Base-by-base conservation (phyloP, 2,888 invertebrate species). In the Thereva nobilitata region DNA sequence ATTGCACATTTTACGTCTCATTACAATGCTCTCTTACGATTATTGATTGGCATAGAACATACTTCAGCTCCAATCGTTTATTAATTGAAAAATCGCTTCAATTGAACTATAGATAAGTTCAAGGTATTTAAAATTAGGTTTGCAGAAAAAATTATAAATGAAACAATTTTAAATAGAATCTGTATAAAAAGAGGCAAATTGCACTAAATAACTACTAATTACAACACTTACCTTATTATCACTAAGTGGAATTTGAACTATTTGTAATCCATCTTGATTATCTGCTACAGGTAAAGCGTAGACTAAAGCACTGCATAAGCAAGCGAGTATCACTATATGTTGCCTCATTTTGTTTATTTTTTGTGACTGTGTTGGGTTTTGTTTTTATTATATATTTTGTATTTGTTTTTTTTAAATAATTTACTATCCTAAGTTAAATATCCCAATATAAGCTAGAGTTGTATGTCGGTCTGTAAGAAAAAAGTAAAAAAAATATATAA, bases 171-270 rank as follows among this genome's bases (percentile, higher is more conserved):
- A 23, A 23, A 23, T 23, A 23, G 23, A 2, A 23, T 23, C 23
- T 2, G 23, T 23, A n/a, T n/a, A 23, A 23, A 23, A 23, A 23
- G 23, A 2, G 23, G 2, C 23, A 23, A 23, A 23, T 23, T 23
- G 23, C 23, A 23, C 23, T 23, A 23, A 2, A 23, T 23, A 2
- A 2, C 2, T 23, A 23, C 23, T 23, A 23, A 23, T 23, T 2
- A 23, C 23, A 23, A 12, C 5, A 78, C 81, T 79, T 74, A 81
- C 81, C 80, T 80, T 80, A 73, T 76, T 78, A 74, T 78, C 75
- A 54, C 73, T 72, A n/a, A 81, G 73, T n/a, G 81, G 80, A 70
- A 81, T 80, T 72, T 81, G 79, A 66, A 80, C 72, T 59, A 81
- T 73, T 72, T 81, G 79, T 68, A 81, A 72, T 74, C 79, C 79